phyloP scores from a whole-genome alignment of 1,140 invertebrate species.

The Cotesia glomerata region DNA sequence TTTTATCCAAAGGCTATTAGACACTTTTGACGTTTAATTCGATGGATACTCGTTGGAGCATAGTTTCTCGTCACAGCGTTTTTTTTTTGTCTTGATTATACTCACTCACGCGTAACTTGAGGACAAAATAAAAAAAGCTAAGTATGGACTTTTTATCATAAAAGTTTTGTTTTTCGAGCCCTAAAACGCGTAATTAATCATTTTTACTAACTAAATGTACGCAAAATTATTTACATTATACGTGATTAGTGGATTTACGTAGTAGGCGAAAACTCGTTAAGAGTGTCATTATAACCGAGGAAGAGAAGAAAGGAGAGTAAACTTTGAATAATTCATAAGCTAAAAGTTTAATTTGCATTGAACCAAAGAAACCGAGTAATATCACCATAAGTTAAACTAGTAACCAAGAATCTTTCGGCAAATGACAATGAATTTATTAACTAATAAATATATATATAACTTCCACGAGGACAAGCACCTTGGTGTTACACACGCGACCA shows the following conservation, averaged over 20 bases:
- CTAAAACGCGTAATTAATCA: no score
- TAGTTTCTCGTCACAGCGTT: neutral
- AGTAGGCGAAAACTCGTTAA: constrained; percentile 7
- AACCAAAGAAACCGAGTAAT: constrained; percentile 27
- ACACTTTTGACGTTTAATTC: constrained; percentile 15
- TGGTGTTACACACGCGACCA: no score
- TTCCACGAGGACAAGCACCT: neutral
- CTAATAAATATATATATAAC: constrained; percentile 12
- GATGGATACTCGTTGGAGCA: constrained; percentile 16
- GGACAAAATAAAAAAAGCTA: no score
- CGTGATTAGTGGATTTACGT: neutral
- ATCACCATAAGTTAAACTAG: constrained; percentile 30
- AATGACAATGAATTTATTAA: constrained; percentile 27
- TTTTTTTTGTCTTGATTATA: neutral
- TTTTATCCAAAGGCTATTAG: constrained; percentile 2
- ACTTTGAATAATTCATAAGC: constrained; percentile 23
- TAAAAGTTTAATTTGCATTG: constrained; percentile 28
- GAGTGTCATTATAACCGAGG: neutral
- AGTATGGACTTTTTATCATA: neutral
- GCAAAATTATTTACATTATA: neutral
- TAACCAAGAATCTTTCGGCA: constrained; percentile 30
- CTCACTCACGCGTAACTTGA: no score
- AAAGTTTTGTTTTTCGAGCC: neutral
- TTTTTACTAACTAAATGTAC: no score
- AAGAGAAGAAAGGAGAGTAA: constrained; percentile 14